Conservation (phyloP, 2,888 invertebrate species). For the Myathropa florea region DNA sequence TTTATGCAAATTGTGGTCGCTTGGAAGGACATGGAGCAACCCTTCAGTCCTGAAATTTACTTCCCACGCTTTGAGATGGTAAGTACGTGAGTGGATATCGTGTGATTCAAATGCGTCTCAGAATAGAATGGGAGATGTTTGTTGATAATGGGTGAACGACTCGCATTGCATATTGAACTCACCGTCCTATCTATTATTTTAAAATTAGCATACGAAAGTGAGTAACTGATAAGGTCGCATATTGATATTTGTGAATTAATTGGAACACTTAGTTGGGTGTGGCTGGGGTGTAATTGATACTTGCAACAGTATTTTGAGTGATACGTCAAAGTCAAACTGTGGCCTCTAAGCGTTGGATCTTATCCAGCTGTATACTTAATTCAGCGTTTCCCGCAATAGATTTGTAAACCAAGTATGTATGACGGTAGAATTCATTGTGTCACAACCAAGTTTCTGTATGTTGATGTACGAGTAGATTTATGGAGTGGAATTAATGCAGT, state of each 20-base stretch:
- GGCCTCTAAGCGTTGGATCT: not conserved
- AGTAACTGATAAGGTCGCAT: not conserved
- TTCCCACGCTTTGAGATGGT: constrained; percentile 27
- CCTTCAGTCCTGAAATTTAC: not conserved
- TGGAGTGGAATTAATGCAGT: too few relatives aligned
- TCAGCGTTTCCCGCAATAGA: not conserved
- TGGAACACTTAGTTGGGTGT: too few relatives aligned
- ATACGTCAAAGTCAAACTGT: not conserved
- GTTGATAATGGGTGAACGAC: not conserved
- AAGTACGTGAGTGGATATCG: constrained; percentile 7
- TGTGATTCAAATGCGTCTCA: not conserved
- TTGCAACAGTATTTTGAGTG: not conserved
- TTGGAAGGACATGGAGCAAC: constrained; percentile 9
- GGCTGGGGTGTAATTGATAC: not conserved
- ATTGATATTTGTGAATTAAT: not conserved
- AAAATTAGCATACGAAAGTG: not conserved
- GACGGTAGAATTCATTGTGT: too few relatives aligned
- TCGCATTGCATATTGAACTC: not conserved
- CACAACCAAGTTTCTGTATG: too few relatives aligned
- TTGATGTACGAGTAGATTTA: too few relatives aligned
- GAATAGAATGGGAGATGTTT: not conserved
- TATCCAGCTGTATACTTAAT: too few relatives aligned
- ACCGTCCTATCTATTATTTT: not conserved
- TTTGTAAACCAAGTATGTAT: not conserved
- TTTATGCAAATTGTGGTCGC: constrained; percentile 12